phyloP scores from a whole-genome alignment of 2,113 vertebrate genomes.

The Ptychochromis oligacanthus region DNA sequence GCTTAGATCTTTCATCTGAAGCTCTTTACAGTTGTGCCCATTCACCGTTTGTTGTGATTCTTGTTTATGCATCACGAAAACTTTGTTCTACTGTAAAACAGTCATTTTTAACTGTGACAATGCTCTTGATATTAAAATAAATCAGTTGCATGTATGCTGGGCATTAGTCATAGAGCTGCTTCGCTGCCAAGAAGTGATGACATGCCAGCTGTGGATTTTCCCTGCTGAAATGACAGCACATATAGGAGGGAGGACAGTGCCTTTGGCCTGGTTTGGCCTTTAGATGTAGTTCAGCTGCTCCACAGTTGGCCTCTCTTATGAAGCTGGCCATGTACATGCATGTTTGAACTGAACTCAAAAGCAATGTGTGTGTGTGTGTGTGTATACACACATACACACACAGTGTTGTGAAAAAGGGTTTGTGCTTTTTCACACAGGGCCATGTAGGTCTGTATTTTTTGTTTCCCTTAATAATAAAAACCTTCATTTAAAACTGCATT shows the following conservation, averaged over 20 bases:
- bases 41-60: neutral
- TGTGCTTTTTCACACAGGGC: too few species aligned
- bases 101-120: neutral
- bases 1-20: neutral
- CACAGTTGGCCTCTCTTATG: neutral
- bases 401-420: too few species aligned
- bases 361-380: too few species aligned
- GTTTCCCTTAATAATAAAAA: too few species aligned
- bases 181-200: slow-evolving; percentile 26
- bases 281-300: slow-evolving; percentile 39
- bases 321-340: neutral
- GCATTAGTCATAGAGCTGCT: neutral
- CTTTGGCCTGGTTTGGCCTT: slow-evolving; percentile 21
- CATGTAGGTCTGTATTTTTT: too few species aligned
- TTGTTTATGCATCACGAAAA: neutral
- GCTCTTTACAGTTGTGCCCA: neutral
- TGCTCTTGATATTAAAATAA: neutral
- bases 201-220: slow-evolving; percentile 45
- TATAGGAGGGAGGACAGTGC: neutral
- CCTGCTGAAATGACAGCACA: slow-evolving; percentile 18
- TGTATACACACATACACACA: too few species aligned
- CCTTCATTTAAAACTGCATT: too few species aligned
- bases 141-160: too few species aligned
- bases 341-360: neutral
- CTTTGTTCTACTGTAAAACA: neutral